Percentiles rank a stretch among this genome's conserved stretches.
phyloP scores from a whole-genome alignment of 2,888 invertebrate species.

The Volucella inanis region DNA sequence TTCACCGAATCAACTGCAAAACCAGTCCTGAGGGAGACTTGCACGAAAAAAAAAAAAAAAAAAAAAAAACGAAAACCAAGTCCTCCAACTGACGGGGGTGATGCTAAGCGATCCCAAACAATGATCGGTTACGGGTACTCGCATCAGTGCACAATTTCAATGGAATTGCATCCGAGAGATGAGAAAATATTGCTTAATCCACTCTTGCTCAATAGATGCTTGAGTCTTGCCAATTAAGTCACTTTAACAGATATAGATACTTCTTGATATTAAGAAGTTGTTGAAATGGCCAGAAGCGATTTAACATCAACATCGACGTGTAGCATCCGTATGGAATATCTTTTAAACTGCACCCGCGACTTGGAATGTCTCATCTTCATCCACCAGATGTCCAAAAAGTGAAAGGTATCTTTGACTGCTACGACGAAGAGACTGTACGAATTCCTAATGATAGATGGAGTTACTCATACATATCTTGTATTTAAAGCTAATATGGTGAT shows the following conservation, averaged over 20 bases:
- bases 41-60: neutral
- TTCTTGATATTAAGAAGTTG: slow-evolving; percentile 37
- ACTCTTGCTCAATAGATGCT: slow-evolving; percentile 54
- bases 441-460: too few species aligned
- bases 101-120: neutral
- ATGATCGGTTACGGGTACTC: slow-evolving; percentile 18
- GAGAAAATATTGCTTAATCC: slow-evolving; percentile 62
- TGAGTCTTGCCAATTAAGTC: slow-evolving; percentile 66
- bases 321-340: slow-evolving; percentile 44
- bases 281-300: slow-evolving; percentile 48
- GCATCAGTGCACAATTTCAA: too few species aligned
- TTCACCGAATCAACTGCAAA: slow-evolving; percentile 45
- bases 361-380: slow-evolving; percentile 1
- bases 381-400: slow-evolving; percentile 69
- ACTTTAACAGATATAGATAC: slow-evolving; percentile 33
- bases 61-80: too few species aligned
- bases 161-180: neutral
- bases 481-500: too few species aligned
- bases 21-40: slow-evolving; percentile 61
- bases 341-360: slow-evolving; percentile 55
- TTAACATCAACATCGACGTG: neutral
- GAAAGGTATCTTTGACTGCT: slow-evolving; percentile 52
- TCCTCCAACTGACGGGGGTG: too few species aligned
- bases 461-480: too few species aligned
- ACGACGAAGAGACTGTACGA: too few species aligned